Conservation (phyloP, 1,140 invertebrate genomes). For the Pseudomyrmex cubaensis region DNA sequence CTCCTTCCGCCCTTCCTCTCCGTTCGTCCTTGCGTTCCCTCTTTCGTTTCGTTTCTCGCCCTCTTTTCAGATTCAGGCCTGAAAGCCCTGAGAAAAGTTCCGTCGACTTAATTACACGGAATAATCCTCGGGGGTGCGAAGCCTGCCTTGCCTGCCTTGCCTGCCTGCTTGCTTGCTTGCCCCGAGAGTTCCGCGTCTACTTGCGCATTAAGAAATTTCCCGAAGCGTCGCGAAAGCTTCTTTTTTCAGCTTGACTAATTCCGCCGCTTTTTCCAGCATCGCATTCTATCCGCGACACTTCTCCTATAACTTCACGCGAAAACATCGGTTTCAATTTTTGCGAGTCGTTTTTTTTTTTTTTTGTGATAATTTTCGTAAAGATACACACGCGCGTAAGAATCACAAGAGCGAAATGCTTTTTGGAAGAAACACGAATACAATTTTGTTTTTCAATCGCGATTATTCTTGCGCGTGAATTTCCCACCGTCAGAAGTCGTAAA, state of each 20-base stretch:
- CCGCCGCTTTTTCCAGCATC: neutral
- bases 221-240: constrained; percentile 68
- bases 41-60: constrained; percentile 50
- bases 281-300: neutral
- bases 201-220: constrained; percentile 72
- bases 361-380: too few species aligned
- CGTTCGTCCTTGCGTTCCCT: constrained; percentile 34
- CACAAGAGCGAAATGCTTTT: constrained; percentile 27
- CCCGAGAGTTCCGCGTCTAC: constrained; percentile 51
- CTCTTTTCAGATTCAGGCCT: constrained; percentile 59
- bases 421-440: neutral
- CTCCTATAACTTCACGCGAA: neutral
- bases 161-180: constrained; percentile 17
- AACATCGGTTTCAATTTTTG: neutral
- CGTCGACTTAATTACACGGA: constrained; percentile 85
- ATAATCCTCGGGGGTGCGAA: constrained; percentile 81
- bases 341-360: neutral
- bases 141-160: constrained; percentile 41
- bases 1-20: constrained; percentile 22
- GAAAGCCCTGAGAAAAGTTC: constrained; percentile 81
- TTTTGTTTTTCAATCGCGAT: neutral
- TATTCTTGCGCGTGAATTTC: constrained; percentile 12
- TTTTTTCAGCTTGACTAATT: constrained; percentile 46
- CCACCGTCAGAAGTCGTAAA: constrained; percentile 56
- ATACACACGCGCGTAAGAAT: constrained; percentile 35